These are phyloP conservation scores for Cyclura pinguis DNA, from an alignment of 2,797 vertebrate genomes.

Conservation along the genomic window DNA sequence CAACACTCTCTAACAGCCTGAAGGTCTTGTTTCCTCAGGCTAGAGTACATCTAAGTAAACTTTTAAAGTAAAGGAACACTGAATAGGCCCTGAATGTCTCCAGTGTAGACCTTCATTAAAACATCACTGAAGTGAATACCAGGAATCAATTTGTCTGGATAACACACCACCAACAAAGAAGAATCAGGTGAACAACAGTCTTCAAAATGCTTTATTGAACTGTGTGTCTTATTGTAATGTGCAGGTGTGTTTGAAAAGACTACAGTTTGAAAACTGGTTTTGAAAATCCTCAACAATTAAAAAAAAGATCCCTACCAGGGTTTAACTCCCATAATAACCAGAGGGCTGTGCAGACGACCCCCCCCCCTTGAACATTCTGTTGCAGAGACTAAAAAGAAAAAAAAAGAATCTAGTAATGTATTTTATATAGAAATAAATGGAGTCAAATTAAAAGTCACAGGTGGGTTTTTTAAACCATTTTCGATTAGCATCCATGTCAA, in stretches of 20 bases:
- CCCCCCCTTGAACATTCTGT: slow-evolving; percentile 66
- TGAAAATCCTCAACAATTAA: slow-evolving; percentile 80
- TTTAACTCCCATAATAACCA: slow-evolving; percentile 73
- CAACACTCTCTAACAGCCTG: neutral
- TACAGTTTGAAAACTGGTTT: slow-evolving; percentile 81
- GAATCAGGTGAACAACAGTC: slow-evolving; percentile 83
- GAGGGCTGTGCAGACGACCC: slow-evolving; percentile 68
- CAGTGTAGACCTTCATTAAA: neutral
- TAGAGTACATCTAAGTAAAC: neutral
- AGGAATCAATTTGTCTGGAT: slow-evolving; percentile 33
- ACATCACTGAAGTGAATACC: slow-evolving; percentile 42
- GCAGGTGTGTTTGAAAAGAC: slow-evolving; percentile 84
- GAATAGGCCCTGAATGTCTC: neutral
- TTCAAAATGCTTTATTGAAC: slow-evolving; percentile 89
- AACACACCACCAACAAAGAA: slow-evolving; percentile 75
- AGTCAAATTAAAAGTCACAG: slow-evolving; percentile 61
- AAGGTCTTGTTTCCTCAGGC: neutral
- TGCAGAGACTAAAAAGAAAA: slow-evolving; percentile 71
- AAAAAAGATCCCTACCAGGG: slow-evolving; percentile 65
- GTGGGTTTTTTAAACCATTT: slow-evolving; percentile 67
- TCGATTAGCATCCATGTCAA: slow-evolving; percentile 73
- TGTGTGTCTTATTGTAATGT: slow-evolving; percentile 82
- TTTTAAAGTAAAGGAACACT: neutral
- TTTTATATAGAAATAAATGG: slow-evolving; percentile 59
- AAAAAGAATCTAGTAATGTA: slow-evolving; percentile 59